Conservation (phyloP, 1,140 invertebrate genomes). For the Arion vulgaris region DNA sequence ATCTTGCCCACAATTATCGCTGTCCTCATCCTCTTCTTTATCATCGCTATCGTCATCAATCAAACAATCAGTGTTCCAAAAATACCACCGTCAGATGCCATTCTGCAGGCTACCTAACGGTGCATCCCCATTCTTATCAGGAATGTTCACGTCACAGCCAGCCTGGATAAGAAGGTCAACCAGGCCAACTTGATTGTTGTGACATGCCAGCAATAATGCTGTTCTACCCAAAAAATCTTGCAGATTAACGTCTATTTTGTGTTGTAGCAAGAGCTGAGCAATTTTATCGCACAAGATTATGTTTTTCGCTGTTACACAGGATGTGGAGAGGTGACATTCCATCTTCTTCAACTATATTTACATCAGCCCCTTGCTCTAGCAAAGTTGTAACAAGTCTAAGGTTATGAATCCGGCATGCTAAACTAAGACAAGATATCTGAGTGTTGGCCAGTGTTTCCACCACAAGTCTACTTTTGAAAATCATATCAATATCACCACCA, state of each 20-base stretch:
- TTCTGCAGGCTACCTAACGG: conserved; percentile 62
- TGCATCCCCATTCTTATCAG: conserved; percentile 56
- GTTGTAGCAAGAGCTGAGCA: conserved; percentile 51
- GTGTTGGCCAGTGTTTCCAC: background rate
- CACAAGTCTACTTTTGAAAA: background rate
- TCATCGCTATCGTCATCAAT: conserved; percentile 26
- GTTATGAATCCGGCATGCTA: conserved; percentile 54
- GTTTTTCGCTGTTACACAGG: conserved; percentile 54
- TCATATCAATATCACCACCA: conserved; percentile 16
- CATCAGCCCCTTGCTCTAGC: conserved; percentile 53
- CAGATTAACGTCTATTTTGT: conserved; percentile 86
- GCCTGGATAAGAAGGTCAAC: conserved; percentile 53
- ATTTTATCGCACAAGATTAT: conserved; percentile 48
- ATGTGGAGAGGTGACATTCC: conserved; percentile 63
- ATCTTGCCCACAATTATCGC: background rate
- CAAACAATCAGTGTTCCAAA: conserved; percentile 50
- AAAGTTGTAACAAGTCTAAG: conserved; percentile 52
- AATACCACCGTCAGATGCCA: conserved; percentile 65
- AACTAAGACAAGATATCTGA: conserved; percentile 47
- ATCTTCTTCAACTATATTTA: conserved; percentile 51
- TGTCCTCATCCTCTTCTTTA: background rate
- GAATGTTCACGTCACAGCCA: conserved; percentile 59
- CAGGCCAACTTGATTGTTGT: conserved; percentile 56
- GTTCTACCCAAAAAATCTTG: conserved; percentile 91
- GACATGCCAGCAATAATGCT: conserved; percentile 76